Evolutionary conservation across 2,797 vertebrate species (phyloP), one percentile per base, ranked within the genome.

Genomic region (Eremophila alpestris): DNA sequence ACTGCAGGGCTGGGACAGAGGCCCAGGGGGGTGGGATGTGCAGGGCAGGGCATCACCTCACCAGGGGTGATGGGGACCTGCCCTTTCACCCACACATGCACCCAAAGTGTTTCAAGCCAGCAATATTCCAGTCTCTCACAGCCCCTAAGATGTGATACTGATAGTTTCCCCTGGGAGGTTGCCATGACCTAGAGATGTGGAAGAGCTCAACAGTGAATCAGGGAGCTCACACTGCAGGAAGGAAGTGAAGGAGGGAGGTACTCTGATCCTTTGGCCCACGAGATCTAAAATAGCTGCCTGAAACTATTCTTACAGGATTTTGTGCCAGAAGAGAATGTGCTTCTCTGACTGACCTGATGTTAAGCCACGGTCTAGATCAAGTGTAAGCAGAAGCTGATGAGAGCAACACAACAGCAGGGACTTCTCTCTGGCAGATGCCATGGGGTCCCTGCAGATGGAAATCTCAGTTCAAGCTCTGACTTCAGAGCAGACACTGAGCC

Each of bases 21-120:
- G 23, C 2, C 4, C 16, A 19, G 62, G 1, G 38, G 3, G 2
- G 2, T n/a, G 62, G 46, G n/a, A 26, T 32, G 45, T 13, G 45
- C 54, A 38, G 54, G 38, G 38, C 62, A 67, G 54, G 45, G 30
- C 43, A 36, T 41, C 2, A 1, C 13, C 59, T 48, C 30, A 5
- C 20, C 41, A 54, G n/a, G n/a, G n/a, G n/a, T n/a, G n/a, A n/a
- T n/a, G n/a, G n/a, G n/a, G n/a, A 22, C 45, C 52, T 45, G 26
- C 10, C 5, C 54, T 22, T 52, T 38, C 19, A 12, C 27, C 12
- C 2, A 52, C 19, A 45, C 3, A 1, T 6, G 17, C n/a, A 9
- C n/a, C 71, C 46, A 52, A 38, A 60, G 29, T 14, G 5, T 29
- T 46, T 40, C 5, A 11, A 68, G 13, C 10, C n/a, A 45, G 13